phyloP scores from a whole-genome alignment of 2,113 vertebrate species.

The Blennius ocellaris region DNA sequence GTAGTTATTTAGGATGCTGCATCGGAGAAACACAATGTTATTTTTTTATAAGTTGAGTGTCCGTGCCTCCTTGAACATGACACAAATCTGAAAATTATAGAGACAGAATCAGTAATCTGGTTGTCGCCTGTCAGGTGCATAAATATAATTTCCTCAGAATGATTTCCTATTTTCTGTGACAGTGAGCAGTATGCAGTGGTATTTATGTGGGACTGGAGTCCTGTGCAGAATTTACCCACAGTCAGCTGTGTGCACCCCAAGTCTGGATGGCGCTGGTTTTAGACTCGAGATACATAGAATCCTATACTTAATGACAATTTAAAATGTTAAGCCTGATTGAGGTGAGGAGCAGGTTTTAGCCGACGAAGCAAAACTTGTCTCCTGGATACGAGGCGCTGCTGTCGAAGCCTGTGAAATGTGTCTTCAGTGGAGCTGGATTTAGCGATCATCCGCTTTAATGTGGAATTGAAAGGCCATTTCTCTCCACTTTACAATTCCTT shows the following conservation, averaged over 20 bases:
- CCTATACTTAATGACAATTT: conserved; percentile 24
- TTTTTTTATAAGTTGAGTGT: conserved; percentile 3
- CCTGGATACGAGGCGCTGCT: neutral
- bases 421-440: neutral
- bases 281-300: too few relatives aligned
- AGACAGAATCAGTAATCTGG: conserved; percentile 23
- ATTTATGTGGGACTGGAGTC: too few relatives aligned
- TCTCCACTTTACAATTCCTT: neutral
- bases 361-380: neutral
- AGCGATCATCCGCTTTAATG: neutral
- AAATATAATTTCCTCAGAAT: conserved; percentile 35
- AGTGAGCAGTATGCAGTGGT: neutral
- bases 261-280: too few relatives aligned
- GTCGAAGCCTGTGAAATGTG: neutral
- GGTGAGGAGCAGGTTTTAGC: neutral
- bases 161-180: conserved; percentile 39
- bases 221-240: too few relatives aligned
- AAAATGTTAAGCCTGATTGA: conserved; percentile 25
- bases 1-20: neutral
- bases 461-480: neutral
- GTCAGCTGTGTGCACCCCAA: too few relatives aligned
- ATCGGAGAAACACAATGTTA: neutral
- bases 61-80: conserved; percentile 15
- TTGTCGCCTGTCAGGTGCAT: conserved; percentile 13
- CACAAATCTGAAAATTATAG: conserved; percentile 32